A percentile compares a stretch with the other conserved stretches of the same genome.
phyloP scores from a whole-genome alignment of 1,140 invertebrate species.

The Eufriesea mexicana region DNA sequence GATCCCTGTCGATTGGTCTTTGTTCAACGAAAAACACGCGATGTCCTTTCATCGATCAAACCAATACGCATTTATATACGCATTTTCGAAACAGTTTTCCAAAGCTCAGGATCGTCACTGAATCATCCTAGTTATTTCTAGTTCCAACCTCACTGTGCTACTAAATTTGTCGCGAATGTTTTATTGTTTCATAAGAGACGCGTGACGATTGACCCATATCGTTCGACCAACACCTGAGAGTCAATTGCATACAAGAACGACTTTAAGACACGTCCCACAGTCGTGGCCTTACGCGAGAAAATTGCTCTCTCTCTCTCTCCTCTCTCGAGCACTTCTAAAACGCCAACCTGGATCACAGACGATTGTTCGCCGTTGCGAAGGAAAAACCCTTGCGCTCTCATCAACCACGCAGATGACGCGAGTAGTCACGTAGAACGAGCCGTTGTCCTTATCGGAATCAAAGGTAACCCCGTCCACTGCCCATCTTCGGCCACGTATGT shows the following conservation, averaged over 20 bases:
- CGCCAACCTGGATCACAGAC: background rate
- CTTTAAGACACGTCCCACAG: background rate
- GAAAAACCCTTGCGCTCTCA: background rate
- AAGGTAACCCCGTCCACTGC: background rate
- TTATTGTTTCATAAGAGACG: slow-evolving; percentile 34
- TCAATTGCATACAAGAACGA: background rate
- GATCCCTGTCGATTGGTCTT: background rate
- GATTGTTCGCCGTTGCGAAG: background rate
- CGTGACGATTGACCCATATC: slow-evolving; percentile 37
- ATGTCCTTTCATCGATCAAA: background rate
- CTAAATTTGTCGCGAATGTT: slow-evolving; percentile 25
- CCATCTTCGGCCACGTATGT: slow-evolving; percentile 22
- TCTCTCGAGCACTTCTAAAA: slow-evolving; percentile 3
- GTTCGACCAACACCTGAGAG: background rate
- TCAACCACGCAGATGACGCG: background rate
- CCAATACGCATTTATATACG: background rate
- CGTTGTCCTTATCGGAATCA: slow-evolving; percentile 15
- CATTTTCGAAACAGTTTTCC: background rate
- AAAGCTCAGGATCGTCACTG: background rate
- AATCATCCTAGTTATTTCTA: slow-evolving; percentile 43
- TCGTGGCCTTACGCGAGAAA: slow-evolving; percentile 1
- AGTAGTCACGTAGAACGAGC: background rate
- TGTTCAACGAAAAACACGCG: background rate
- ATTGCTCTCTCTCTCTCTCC: background rate
- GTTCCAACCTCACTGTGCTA: background rate